A percentile compares a stretch with the other conserved stretches of the same genome.
Evolutionary conservation across 2,888 invertebrate genomes (phyloP).

Genomic region (Luperina testacea): DNA sequence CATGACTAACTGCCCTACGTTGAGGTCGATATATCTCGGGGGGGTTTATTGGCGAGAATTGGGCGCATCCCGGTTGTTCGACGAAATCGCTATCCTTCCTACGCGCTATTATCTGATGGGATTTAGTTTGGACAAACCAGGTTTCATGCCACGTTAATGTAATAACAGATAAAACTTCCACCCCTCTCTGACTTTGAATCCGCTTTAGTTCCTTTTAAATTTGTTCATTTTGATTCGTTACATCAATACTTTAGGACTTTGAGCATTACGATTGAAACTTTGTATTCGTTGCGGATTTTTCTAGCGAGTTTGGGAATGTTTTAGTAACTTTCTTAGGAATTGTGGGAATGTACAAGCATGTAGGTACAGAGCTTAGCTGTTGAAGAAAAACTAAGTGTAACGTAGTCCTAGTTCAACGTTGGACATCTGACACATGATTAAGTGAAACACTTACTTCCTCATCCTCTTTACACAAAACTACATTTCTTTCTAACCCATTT

Average conservation of each 20-base stretch:
- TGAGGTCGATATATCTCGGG: constrained; percentile 85
- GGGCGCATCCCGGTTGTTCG: constrained; percentile 89
- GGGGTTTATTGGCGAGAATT: constrained; percentile 89
- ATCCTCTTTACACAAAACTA: not conserved
- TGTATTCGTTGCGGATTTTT: constrained; percentile 50
- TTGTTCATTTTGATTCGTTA: constrained; percentile 67
- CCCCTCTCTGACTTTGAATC: constrained; percentile 64
- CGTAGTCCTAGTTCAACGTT: not conserved
- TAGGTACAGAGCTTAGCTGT: not conserved
- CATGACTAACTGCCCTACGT: constrained; percentile 72
- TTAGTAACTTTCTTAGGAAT: constrained; percentile 11
- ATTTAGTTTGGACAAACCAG: constrained; percentile 80
- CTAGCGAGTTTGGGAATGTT: constrained; percentile 29
- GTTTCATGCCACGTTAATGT: constrained; percentile 78
- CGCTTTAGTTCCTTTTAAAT: constrained; percentile 66
- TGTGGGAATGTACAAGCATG: not conserved
- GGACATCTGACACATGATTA: not conserved
- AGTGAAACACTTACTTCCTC: not conserved
- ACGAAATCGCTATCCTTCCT: constrained; percentile 88
- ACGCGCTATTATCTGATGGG: constrained; percentile 84
- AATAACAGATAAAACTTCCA: constrained; percentile 79
- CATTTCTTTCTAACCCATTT: not conserved
- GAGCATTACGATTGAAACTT: constrained; percentile 55
- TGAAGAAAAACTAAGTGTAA: not conserved
- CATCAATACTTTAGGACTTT: constrained; percentile 57